Percentiles rank a stretch among this genome's conserved stretches.
These are phyloP conservation scores for Oscheius sp. DNA, from an alignment of 1,140 invertebrate species.

Conservation along the genomic window DNA sequence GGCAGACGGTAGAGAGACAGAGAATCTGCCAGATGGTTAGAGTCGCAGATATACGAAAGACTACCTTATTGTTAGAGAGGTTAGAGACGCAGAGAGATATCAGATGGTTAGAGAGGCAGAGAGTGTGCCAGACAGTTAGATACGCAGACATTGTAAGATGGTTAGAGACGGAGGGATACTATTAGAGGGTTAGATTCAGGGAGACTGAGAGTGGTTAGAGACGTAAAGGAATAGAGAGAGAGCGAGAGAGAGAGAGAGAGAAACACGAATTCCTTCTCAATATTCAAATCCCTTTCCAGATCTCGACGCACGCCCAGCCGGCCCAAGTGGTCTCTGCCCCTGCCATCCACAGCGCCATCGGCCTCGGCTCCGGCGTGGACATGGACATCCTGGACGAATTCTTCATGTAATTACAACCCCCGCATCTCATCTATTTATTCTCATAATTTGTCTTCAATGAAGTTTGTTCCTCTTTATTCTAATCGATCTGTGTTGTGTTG, in stretches of 20 bases:
- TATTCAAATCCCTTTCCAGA: background rate
- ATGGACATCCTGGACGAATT: conserved; percentile 14
- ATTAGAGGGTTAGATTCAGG: too few species aligned
- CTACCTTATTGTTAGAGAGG: too few species aligned
- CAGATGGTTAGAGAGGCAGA: background rate
- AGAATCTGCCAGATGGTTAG: too few species aligned
- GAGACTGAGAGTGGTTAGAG: too few species aligned
- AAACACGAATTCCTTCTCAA: background rate
- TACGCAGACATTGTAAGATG: too few species aligned
- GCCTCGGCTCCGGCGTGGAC: background rate
- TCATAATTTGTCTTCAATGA: background rate
- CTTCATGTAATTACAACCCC: background rate
- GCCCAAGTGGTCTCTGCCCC: background rate
- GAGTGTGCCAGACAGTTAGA: background rate
- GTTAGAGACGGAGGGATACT: background rate
- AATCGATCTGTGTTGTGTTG: too few species aligned
- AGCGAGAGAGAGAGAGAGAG: too few species aligned
- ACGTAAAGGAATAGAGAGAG: too few species aligned
- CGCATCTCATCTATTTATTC: background rate
- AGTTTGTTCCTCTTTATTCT: too few species aligned
- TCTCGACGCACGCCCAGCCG: background rate
- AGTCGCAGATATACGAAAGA: too few species aligned
- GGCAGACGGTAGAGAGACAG: too few species aligned
- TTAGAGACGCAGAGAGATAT: too few species aligned
- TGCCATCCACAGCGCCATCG: background rate